A percentile compares a stretch with the other conserved stretches of the same genome.
These are phyloP conservation scores for Carpatolechia fugitivella DNA, from an alignment of 2,888 invertebrate genomes.

Conservation along the genomic window DNA sequence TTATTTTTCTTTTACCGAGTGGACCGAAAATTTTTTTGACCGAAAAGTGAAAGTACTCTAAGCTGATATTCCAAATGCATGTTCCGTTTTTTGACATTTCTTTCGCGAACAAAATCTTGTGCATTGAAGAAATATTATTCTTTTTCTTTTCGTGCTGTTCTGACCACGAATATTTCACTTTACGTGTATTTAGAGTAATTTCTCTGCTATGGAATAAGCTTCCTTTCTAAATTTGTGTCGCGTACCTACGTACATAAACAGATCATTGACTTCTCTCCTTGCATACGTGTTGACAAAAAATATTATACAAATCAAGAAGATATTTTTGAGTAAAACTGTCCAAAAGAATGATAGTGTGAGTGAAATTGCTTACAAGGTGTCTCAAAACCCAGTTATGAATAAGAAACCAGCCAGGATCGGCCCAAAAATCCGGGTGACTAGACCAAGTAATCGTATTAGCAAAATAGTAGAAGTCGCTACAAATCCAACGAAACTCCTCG, in stretches of 20 bases:
- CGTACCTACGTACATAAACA: too few species aligned
- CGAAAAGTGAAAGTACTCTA: neutral
- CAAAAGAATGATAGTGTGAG: constrained; percentile 15
- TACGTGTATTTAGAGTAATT: too few species aligned
- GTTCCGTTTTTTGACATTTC: constrained; percentile 3
- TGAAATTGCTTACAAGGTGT: constrained; percentile 18
- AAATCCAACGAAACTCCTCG: constrained; percentile 26
- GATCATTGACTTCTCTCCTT: constrained; percentile 13
- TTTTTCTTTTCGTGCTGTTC: too few species aligned
- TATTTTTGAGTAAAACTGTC: constrained; percentile 10
- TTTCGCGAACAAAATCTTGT: neutral
- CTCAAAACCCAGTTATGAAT: constrained; percentile 54
- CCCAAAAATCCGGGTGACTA: constrained; percentile 63
- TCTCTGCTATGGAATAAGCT: too few species aligned
- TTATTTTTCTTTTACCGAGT: too few species aligned
- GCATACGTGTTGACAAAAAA: constrained; percentile 40
- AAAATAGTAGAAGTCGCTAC: constrained; percentile 43
- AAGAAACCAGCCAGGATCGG: constrained; percentile 61
- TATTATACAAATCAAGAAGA: constrained; percentile 14
- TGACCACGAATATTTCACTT: too few species aligned
- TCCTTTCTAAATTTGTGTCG: too few species aligned
- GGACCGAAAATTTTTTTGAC: too few species aligned
- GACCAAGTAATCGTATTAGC: constrained; percentile 43
- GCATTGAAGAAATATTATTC: neutral
- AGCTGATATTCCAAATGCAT: neutral